These are phyloP conservation scores for Pycnonotus jocosus DNA, from an alignment of 2,113 vertebrate species.

Conservation along the genomic window DNA sequence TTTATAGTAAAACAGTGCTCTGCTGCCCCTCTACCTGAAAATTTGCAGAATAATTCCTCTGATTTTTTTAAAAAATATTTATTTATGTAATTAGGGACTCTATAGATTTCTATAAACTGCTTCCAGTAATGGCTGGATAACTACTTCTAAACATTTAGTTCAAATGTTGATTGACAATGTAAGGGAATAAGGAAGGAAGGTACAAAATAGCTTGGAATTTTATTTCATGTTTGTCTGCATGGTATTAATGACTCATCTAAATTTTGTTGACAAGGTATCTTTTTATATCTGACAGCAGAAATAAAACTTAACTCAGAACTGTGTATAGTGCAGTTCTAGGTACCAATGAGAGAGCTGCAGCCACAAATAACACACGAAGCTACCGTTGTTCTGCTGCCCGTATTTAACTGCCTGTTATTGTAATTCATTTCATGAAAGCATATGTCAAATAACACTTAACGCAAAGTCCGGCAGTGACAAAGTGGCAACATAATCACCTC, in stretches of 20 bases:
- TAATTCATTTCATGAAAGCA: constrained; percentile 19
- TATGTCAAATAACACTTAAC: constrained; percentile 49
- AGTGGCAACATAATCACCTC: constrained; percentile 38
- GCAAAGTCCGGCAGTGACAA: constrained; percentile 19
- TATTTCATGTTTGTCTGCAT: not conserved
- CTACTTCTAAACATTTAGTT: not conserved
- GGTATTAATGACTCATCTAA: not conserved
- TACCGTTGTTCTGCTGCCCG: not conserved
- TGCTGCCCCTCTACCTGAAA: not conserved
- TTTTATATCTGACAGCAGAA: not conserved
- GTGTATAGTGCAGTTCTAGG: not conserved
- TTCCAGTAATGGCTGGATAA: not conserved
- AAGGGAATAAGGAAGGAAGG: not conserved
- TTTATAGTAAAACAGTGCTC: not conserved
- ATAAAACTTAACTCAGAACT: not conserved
- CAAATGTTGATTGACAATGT: not conserved
- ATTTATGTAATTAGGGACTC: not conserved
- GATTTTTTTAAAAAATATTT: too few relatives aligned
- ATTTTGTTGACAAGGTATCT: not conserved
- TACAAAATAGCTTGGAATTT: not conserved
- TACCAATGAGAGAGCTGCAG: not conserved
- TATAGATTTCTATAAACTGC: not conserved
- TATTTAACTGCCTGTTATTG: constrained; percentile 48
- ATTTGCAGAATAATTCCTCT: not conserved
- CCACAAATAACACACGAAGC: not conserved